These are phyloP conservation scores for Aradus depressus DNA, from an alignment of 2,888 invertebrate genomes.

Conservation along the genomic window DNA sequence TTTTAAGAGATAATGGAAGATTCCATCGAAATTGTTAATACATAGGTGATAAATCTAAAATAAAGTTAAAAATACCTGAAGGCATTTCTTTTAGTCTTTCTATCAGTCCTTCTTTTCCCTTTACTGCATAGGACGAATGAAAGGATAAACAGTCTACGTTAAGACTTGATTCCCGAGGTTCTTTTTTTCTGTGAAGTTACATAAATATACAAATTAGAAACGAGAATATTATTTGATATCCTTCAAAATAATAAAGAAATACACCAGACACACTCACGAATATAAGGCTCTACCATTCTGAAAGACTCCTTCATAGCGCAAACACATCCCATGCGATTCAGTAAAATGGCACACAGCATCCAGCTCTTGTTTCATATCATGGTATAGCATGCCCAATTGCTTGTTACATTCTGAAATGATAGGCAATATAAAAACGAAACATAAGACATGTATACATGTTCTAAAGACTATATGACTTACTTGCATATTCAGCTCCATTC, in stretches of 20 bases:
- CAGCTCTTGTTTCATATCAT: conserved; percentile 19
- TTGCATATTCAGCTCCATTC: conserved; percentile 5
- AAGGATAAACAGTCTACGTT: conserved; percentile 22
- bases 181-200: neutral
- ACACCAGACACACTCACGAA: neutral
- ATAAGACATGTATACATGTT: neutral
- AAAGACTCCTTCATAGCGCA: neutral
- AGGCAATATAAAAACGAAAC: neutral
- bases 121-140: conserved; percentile 8
- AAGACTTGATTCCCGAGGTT: neutral
- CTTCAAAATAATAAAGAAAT: neutral
- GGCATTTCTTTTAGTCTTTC: conserved; percentile 26
- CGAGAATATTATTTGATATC: neutral
- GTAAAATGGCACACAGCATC: conserved; percentile 26
- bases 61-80: conserved; percentile 11
- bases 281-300: conserved; percentile 1
- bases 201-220: neutral
- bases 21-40: too few species aligned
- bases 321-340: conserved; percentile 23
- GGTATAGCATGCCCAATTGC: conserved; percentile 21
- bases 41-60: too few species aligned
- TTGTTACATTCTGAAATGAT: conserved; percentile 18
- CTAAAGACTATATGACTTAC: neutral
- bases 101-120: conserved; percentile 22
- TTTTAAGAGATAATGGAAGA: too few species aligned